Percentiles rank a stretch among this genome's conserved stretches.
phyloP scores from a whole-genome alignment of 2,888 invertebrate species.

The Morpho helenor region DNA sequence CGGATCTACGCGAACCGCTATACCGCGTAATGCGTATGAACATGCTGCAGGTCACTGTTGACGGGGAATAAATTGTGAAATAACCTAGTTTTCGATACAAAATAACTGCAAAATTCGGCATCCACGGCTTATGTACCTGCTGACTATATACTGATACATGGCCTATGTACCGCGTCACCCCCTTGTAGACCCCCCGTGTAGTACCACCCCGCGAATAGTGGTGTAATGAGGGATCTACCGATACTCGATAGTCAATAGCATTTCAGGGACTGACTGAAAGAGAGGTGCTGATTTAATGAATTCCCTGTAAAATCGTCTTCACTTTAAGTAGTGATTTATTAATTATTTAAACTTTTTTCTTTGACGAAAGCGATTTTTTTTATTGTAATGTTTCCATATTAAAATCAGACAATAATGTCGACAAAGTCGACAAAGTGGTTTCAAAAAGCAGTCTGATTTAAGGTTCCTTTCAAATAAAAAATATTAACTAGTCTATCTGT shows the following conservation, averaged over 20 bases:
- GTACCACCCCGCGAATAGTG: conserved; percentile 69
- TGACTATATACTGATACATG: conserved; percentile 71
- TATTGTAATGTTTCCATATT: too few species aligned
- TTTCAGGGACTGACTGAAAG: conserved; percentile 8
- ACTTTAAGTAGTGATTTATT: too few species aligned
- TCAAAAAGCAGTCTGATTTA: too few species aligned
- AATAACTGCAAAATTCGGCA: conserved; percentile 78
- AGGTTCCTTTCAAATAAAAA: too few species aligned
- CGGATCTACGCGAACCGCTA: conserved; percentile 23
- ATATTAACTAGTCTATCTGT: too few species aligned
- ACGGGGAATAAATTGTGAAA: conserved; percentile 61
- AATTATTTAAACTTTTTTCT: too few species aligned
- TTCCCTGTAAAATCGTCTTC: not conserved
- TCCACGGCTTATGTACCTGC: conserved; percentile 55
- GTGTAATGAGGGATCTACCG: conserved; percentile 47
- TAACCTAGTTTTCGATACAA: conserved; percentile 78
- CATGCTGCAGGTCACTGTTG: conserved; percentile 31
- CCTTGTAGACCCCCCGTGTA: conserved; percentile 51
- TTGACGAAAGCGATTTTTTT: too few species aligned
- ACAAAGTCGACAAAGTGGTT: too few species aligned
- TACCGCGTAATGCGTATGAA: conserved; percentile 22
- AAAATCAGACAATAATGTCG: too few species aligned
- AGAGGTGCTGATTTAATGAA: not conserved
- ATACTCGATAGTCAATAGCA: conserved; percentile 44
- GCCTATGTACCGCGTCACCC: conserved; percentile 62